Evolutionary conservation across 2,888 invertebrate species (phyloP), one percentile per base, ranked within the genome.

Genomic region (Dastarcus helophoroides): DNA sequence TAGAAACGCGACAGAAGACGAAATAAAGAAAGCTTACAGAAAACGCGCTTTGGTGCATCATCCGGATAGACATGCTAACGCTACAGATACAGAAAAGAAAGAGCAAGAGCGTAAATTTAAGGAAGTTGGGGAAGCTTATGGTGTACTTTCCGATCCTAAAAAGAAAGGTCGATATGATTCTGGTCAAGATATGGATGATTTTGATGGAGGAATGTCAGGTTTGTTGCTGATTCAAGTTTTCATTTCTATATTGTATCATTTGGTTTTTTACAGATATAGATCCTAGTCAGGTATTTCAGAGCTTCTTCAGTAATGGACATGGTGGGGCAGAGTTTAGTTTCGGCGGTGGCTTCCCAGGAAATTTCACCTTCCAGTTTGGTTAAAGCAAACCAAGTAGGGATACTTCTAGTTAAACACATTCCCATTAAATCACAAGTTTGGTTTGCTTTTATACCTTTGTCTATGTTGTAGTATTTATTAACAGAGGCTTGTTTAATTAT

Each of bases 101-200:
- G 88, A 88, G 41, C 90, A 94, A 58, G 94, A 95, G 62, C 77
- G 79, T 48, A 85, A 84, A 52, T 94, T 95, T 62, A 94, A 94
- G 62, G 93, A 94, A 62, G 73, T 94, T 11, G 91, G 93, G n/a
- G 93, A 94, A 63, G 94, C 94, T 0, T 94, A 94, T 58, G 79
- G 82, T 23, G 73, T 94, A 35, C 70, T 95, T 39, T 89, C 90
- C 12, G 93, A 94, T 65, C 74, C 82, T 5, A 84, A 84, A 62
- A 93, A 93, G 62, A 80, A 88, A 46, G 71, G 76, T 25, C 76
- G 90, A 23, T 94, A 93, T 56, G 94, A 94, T 63, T 85, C 72
- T 53, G 93, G 91, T 0, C 85, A 89, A 40, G 90, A 91, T 57
- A 64, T 91, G 44, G 88, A 89, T 27, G 88, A 86, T 36, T 68